Evolutionary conservation across 2,113 vertebrate genomes (phyloP).

Genomic region (Channa maculata): DNA sequence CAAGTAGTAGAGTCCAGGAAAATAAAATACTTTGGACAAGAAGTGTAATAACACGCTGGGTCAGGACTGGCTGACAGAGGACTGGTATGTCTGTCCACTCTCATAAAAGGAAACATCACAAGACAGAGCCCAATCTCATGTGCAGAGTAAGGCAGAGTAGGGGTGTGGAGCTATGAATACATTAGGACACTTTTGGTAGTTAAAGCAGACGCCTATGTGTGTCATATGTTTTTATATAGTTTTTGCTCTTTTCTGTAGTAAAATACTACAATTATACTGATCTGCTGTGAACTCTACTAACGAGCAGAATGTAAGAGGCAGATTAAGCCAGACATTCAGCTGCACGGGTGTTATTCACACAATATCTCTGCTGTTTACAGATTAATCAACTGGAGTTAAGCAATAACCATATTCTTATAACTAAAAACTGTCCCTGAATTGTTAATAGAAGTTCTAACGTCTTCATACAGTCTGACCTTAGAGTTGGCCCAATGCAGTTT

Average conservation of each 20-base stretch:
- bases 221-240: background rate
- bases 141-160: constrained; percentile 29
- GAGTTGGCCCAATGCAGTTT: no score
- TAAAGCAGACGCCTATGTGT: background rate
- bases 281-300: background rate
- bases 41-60: background rate
- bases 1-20: background rate
- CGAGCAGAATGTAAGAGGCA: constrained; percentile 17
- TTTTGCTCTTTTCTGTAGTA: background rate
- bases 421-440: constrained; percentile 28
- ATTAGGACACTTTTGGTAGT: background rate
- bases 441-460: constrained; percentile 27
- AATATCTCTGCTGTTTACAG: constrained; percentile 36
- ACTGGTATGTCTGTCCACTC: constrained; percentile 50
- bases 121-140: constrained; percentile 62
- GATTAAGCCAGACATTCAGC: constrained; percentile 7
- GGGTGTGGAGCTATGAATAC: constrained; percentile 49
- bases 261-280: constrained; percentile 3
- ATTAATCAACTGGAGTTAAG: constrained; percentile 49
- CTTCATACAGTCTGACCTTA: constrained; percentile 15
- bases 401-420: constrained; percentile 50
- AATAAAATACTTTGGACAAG: background rate
- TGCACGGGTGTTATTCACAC: constrained; percentile 3
- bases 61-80: constrained; percentile 41
- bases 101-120: constrained; percentile 65